Evolutionary conservation across 2,113 vertebrate genomes (phyloP), one percentile per base, ranked within the genome.

Genomic region (Brienomyrus brachyistius): DNA sequence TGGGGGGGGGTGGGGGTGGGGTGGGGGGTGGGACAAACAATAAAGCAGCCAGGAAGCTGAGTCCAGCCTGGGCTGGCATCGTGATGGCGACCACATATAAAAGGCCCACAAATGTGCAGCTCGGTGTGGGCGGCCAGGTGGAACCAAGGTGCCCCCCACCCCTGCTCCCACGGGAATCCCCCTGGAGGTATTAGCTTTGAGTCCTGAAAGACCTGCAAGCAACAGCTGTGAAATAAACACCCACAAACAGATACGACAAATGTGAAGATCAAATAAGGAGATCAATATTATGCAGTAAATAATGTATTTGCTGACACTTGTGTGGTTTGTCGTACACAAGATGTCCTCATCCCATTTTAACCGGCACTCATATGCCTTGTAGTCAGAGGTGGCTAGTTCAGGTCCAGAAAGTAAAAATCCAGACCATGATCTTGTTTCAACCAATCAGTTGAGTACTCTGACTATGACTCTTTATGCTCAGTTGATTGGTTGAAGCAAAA

Each of bases 181-280:
- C 3, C 27, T 87, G 23, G 85, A 87, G 51, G 15, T 54, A 48
- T 54, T 56, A 48, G 85, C 51, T 50, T 50, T 87, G 85, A 54
- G 85, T 31, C 50, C 31, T 31, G 48, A 54, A 40, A 23, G 31
- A 48, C 85, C 47, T 52, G 27, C 51, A 54, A 54, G 47, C 47
- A 54, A 51, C 51, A 87, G 51, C 85, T 87, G 85, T 87, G 85
- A 87, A 87, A 54, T 54, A 87, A 87, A 87, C 85, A 87, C 85
- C 17, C n/a, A 87, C 85, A 87, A 54, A 54, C 85, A 87, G 82
- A 45, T 19, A n/a, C 2, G 27, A 87, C 51, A 35, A 87, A 86
- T 31, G 45, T 5, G 7, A 9, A 48, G 51, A 19, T 50, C 51
- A 87, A 48, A 31, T 35, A 40, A 31, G 51, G 15, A 54, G 17